Evolutionary conservation across 2,888 invertebrate genomes (phyloP).

Genomic region (Piscicola geometra): DNA sequence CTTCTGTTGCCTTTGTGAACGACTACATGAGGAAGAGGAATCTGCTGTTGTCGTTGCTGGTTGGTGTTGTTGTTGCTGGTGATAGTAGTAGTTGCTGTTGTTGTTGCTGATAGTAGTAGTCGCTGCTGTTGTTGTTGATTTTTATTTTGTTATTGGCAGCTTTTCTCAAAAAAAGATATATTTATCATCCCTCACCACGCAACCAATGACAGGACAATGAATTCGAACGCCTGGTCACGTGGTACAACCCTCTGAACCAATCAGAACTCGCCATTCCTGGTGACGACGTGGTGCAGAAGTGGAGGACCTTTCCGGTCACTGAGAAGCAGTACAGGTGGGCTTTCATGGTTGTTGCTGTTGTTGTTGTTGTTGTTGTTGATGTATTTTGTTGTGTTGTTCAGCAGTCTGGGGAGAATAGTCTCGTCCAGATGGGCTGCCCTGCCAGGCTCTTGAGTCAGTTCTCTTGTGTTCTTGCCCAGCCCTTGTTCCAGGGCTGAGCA

Average conservation of each 20-base stretch:
- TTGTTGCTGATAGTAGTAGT: background rate
- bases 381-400: too few species aligned
- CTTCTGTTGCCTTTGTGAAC: conserved; percentile 69
- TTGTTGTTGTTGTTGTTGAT: too few species aligned
- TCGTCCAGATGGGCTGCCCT: too few species aligned
- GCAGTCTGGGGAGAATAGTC: too few species aligned
- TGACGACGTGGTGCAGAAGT: conserved; percentile 72
- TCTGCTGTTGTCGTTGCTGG: conserved; percentile 83
- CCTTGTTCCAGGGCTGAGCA: too few species aligned
- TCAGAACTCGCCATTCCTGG: conserved; percentile 70
- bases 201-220: conserved; percentile 58
- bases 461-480: too few species aligned
- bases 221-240: conserved; percentile 85
- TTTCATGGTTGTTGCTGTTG: too few species aligned
- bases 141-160: background rate
- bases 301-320: conserved; percentile 71
- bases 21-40: conserved; percentile 90
- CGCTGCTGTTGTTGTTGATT: background rate
- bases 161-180: background rate
- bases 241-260: conserved; percentile 86
- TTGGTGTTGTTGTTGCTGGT: too few species aligned
- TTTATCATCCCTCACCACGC: background rate
- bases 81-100: background rate
- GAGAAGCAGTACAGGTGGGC: conserved; percentile 52
- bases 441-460: too few species aligned